Percentiles rank a stretch among this genome's conserved stretches.
Conservation (phyloP, 2,888 invertebrate species). For the Molanna angustata region DNA sequence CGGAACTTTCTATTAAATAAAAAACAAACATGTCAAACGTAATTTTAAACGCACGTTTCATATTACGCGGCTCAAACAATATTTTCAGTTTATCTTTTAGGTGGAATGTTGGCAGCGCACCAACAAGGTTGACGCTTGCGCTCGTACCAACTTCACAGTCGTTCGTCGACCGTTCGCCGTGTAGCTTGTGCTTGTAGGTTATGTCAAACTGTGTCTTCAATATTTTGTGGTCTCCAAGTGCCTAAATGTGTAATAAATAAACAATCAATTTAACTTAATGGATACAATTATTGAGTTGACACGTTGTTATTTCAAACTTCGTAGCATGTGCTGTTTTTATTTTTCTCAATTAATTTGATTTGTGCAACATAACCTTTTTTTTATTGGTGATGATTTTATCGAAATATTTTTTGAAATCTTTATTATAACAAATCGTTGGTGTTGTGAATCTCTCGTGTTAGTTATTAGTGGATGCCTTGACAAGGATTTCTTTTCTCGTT, state of each 20-base stretch:
- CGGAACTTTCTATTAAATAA: constrained; percentile 12
- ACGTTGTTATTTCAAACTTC: constrained; percentile 4
- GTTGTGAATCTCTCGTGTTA: constrained; percentile 18
- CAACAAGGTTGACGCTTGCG: constrained; percentile 32
- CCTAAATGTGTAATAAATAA: constrained; percentile 29
- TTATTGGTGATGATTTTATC: constrained; percentile 27
- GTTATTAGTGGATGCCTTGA: constrained; percentile 20
- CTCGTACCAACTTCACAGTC: constrained; percentile 30
- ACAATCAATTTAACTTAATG: constrained; percentile 22
- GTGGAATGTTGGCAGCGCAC: constrained; percentile 29
- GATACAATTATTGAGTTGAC: constrained; percentile 16
- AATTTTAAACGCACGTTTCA: constrained; percentile 25
- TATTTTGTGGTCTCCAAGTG: constrained; percentile 21
- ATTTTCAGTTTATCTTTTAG: constrained; percentile 17
- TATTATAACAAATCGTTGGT: constrained; percentile 20
- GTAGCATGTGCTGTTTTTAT: constrained; percentile 17
- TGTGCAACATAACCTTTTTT: constrained; percentile 25
- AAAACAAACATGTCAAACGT: constrained; percentile 25
- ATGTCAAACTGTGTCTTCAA: constrained; percentile 27
- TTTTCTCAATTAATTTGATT: constrained; percentile 10
- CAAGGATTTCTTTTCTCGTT: constrained; percentile 21
- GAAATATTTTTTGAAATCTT: constrained; percentile 19
- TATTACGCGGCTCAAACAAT: constrained; percentile 24
- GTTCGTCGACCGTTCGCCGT: constrained; percentile 24
- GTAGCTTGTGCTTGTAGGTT: constrained; percentile 27